phyloP scores from a whole-genome alignment of 1,140 invertebrate species.

The Lineus longissimus region DNA sequence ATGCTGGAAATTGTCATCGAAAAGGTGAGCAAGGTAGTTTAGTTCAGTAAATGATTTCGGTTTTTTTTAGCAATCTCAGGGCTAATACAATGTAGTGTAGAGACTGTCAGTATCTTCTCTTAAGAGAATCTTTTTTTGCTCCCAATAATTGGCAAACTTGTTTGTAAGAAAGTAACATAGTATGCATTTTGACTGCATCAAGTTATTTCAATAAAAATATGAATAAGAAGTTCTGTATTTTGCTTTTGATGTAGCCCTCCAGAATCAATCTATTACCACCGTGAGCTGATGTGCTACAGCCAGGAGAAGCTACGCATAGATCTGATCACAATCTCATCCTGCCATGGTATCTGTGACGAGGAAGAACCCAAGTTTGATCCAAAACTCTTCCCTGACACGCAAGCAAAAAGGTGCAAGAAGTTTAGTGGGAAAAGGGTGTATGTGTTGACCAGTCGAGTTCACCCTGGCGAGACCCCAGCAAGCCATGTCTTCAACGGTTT shows the following conservation, averaged over 20 bases:
- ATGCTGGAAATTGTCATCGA: conserved; percentile 32
- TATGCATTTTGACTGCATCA: too few relatives aligned
- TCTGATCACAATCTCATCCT: conserved; percentile 59
- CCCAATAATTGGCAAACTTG: too few relatives aligned
- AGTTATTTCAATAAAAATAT: too few relatives aligned
- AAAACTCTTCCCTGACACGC: conserved; percentile 71
- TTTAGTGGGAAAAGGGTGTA: conserved; percentile 50
- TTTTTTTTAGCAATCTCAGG: too few relatives aligned
- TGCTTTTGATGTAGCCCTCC: conserved; percentile 42
- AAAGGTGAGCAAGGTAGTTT: conserved; percentile 19
- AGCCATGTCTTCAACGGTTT: conserved; percentile 56
- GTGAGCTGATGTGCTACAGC: conserved; percentile 73
- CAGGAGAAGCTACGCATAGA: conserved; percentile 48
- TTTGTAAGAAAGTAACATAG: too few relatives aligned
- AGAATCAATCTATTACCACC: conserved; percentile 78
- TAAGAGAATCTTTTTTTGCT: too few relatives aligned
- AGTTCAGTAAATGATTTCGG: too few relatives aligned
- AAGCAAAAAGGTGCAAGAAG: conserved; percentile 66
- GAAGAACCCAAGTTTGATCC: conserved; percentile 57
- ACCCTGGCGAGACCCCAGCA: conserved; percentile 54
- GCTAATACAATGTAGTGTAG: too few relatives aligned
- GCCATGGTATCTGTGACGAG: conserved; percentile 66
- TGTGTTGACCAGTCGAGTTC: conserved; percentile 52
- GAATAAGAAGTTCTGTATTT: not conserved
- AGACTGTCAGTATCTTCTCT: too few relatives aligned